Evolutionary conservation across 2,797 vertebrate genomes (phyloP), one percentile per base, ranked within the genome.

Genomic region (Anomalospiza imberbis): DNA sequence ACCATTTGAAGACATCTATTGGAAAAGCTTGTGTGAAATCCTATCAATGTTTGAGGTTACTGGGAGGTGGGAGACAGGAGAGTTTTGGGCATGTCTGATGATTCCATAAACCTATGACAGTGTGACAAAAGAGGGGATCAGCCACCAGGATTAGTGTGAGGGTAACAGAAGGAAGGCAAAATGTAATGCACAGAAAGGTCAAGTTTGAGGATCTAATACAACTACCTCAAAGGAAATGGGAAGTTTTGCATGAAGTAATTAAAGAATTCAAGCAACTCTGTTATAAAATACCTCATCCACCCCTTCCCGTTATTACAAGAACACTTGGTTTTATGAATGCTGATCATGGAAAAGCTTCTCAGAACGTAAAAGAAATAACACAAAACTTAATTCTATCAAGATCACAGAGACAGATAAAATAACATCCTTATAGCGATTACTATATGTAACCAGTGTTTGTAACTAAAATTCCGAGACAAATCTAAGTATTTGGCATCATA

Each of bases 11-110:
- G 77, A 73, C 15, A 77, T 32, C 65, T 42, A 73, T 71, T 91
- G 73, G 85, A 96, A 97, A 97, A 92, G 75, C 75, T 78, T 90
- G 42, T 86, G 88, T 92, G 89, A 94, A 97, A 95, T 91, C 89
- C 76, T 53, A 36, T 90, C 54, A 85, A 9, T 77, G 44, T 44
- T 72, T 60, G 62, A 81, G 70, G 57, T 92, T 78, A 57, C 74
- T 75, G 45, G 48, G 79, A 94, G 55, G 65, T 95, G 91, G 68
- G 25, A 86, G 78, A 94, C 25, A 61, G 77, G 91, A 86, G 18
- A 44, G 47, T 73, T 67, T 85, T 28, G 72, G 44, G 25, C 65
- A 77, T 51, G 57, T 60, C 31, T 88, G 89, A 82, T 85, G 84
- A 47, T 86, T 95, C 85, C 74, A 93, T 93, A 89, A 83, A 93